phyloP scores from a whole-genome alignment of 2,113 vertebrate species.

The Phycodurus eques region DNA sequence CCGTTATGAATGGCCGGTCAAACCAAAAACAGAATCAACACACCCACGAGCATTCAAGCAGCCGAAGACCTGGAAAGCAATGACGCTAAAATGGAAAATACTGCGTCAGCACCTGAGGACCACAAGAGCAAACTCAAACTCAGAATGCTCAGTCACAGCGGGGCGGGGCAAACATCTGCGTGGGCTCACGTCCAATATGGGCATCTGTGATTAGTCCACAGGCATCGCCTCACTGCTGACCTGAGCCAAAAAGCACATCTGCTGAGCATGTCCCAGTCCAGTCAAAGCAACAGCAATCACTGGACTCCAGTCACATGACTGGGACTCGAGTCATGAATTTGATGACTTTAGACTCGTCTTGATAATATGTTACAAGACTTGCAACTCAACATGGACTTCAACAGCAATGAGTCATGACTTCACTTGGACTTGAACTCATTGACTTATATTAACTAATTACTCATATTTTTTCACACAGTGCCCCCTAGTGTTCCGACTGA shows the following conservation, averaged over 20 bases:
- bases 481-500: too few relatives aligned
- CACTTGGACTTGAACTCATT: too few relatives aligned
- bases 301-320: too few relatives aligned
- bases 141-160: conserved; percentile 27
- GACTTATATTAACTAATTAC: too few relatives aligned
- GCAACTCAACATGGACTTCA: too few relatives aligned
- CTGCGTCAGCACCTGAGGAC: conserved; percentile 21
- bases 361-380: too few relatives aligned
- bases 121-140: conserved; percentile 24
- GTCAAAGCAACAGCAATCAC: conserved; percentile 28
- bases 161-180: conserved; percentile 49
- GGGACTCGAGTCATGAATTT: too few relatives aligned
- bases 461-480: too few relatives aligned
- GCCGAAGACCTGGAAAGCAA: neutral
- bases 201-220: conserved; percentile 45
- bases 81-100: neutral
- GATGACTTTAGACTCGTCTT: too few relatives aligned
- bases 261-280: conserved; percentile 33
- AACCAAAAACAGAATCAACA: neutral
- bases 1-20: too few relatives aligned
- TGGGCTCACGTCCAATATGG: conserved; percentile 48
- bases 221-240: conserved; percentile 36
- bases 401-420: too few relatives aligned
- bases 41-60: neutral
- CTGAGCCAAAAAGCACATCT: conserved; percentile 35